A percentile compares a stretch with the other conserved stretches of the same genome.
Evolutionary conservation across 2,888 invertebrate genomes (phyloP).

Genomic region (Nemotelus pantherinus): DNA sequence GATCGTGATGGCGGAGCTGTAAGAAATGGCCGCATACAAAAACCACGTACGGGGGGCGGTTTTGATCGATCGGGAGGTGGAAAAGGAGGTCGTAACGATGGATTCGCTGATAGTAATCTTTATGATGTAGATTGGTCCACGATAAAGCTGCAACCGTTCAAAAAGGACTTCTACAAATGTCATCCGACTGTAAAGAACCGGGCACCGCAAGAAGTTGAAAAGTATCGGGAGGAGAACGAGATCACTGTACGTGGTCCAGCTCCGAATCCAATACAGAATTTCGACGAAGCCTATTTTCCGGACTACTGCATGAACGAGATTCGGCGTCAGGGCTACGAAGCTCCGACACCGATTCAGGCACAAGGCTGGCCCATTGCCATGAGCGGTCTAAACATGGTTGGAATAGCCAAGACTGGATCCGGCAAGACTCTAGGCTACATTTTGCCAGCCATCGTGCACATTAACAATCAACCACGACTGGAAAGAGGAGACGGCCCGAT

Average conservation of each 20-base stretch:
- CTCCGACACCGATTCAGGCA: slow-evolving; percentile 86
- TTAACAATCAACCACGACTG: slow-evolving; percentile 80
- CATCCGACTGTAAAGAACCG: slow-evolving; percentile 71
- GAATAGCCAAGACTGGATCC: slow-evolving; percentile 85
- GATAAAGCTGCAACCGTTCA: slow-evolving; percentile 73
- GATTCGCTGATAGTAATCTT: slow-evolving; percentile 66
- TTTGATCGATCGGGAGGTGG: slow-evolving; percentile 41
- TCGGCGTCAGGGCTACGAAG: slow-evolving; percentile 72
- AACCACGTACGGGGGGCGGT: neutral
- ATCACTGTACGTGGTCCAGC: slow-evolving; percentile 79
- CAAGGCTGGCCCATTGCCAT: slow-evolving; percentile 89
- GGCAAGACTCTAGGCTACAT: slow-evolving; percentile 84
- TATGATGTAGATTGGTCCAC: slow-evolving; percentile 68
- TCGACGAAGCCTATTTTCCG: slow-evolving; percentile 83
- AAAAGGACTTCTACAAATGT: slow-evolving; percentile 84
- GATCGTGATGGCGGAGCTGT: slow-evolving; percentile 34
- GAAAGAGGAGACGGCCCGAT: slow-evolving; percentile 85
- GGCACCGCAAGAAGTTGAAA: slow-evolving; percentile 74
- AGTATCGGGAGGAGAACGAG: slow-evolving; percentile 73
- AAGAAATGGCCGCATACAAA: slow-evolving; percentile 74
- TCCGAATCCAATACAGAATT: slow-evolving; percentile 80
- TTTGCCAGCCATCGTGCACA: slow-evolving; percentile 86
- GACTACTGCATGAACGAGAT: slow-evolving; percentile 76
- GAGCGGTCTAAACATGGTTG: slow-evolving; percentile 83
- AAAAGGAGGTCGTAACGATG: slow-evolving; percentile 56